Evolutionary conservation across 2,113 vertebrate genomes (phyloP).

Genomic region (Reinhardtius hippoglossoides): DNA sequence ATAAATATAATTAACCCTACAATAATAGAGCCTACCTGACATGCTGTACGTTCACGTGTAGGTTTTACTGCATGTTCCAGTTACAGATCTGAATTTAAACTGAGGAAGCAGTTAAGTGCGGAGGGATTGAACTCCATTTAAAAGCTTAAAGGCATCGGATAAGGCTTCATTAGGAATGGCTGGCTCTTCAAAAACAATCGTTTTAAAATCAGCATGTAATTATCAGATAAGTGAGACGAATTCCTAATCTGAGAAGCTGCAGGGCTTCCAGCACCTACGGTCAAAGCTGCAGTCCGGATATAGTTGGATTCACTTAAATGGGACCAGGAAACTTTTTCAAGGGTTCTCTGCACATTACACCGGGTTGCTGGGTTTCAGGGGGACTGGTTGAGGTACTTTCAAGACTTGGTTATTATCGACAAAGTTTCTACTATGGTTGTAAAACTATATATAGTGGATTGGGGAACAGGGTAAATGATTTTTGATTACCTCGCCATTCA

Average conservation of each 20-base stretch:
- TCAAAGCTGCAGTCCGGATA: slow-evolving; percentile 36
- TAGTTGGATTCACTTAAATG: slow-evolving; percentile 27
- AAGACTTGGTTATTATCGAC: too few species aligned
- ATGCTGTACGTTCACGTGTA: not conserved
- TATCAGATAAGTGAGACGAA: slow-evolving; percentile 61
- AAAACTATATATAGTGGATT: too few species aligned
- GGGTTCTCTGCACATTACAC: too few species aligned
- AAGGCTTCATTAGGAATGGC: slow-evolving; percentile 70
- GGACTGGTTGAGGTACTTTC: too few species aligned
- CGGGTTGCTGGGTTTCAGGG: too few species aligned
- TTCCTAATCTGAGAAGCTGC: slow-evolving; percentile 54
- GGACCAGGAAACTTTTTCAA: not conserved
- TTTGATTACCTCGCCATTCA: too few species aligned
- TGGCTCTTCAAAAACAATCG: slow-evolving; percentile 72
- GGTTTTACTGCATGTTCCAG: not conserved
- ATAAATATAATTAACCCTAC: too few species aligned
- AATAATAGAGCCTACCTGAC: not conserved
- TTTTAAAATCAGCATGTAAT: slow-evolving; percentile 66
- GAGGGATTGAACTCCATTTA: slow-evolving; percentile 49
- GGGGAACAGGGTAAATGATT: too few species aligned
- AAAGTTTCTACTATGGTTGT: too few species aligned
- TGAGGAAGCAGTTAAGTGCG: not conserved
- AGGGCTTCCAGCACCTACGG: slow-evolving; percentile 51
- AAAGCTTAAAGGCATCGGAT: slow-evolving; percentile 49
- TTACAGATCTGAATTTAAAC: slow-evolving; percentile 40